Evolutionary conservation across 2,797 vertebrate genomes (phyloP), one percentile per base, ranked within the genome.

Genomic region (Petrocephalus sullivani): DNA sequence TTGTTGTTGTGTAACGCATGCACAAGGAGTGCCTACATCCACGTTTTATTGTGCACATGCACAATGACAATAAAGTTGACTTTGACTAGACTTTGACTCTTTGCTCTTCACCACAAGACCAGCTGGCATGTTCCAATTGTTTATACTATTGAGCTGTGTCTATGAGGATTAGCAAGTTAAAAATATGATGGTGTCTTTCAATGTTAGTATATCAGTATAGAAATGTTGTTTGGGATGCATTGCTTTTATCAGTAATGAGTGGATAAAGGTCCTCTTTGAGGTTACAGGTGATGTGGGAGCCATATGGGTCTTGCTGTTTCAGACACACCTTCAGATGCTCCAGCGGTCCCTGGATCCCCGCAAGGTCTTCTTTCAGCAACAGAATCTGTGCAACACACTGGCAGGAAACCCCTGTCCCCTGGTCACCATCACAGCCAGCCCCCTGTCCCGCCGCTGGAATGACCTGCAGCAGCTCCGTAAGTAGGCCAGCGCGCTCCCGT

Each of bases 371-470:
- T 97, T 97, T 93, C 94, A 91, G 87, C 95, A 96, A 87, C 96
- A 97, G 87, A 92, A 87, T 0, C 95, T 99, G 87, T 98, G 97
- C 87, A 90, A 93, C 51, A 97, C 96, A 0, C 91, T 98, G 37
- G 95, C 96, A 78, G 98, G 96, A 85, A 99, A 99, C 87, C 21
- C 91, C 0, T 98, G 97, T 91, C 97, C 98, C 0, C 0, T 99
- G 91, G 93, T 99, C 91, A 99, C 98, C 9, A 94, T 99, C 94
- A 98, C 97, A 0, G 97, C 97, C 87, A 95, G 94, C 92, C 98
- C 98, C 0, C 91, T 94, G 33, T 96, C 96, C 49, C 92, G 91
- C 89, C 93, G 91, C 14, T 89, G 94, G 60, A 94, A 92, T 0
- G 93, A 97, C 88, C 91, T 97, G 91, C 96, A 97, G 87, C 96